Base-by-base conservation (phyloP, 2,113 vertebrate species). In the Eidolon helvum region DNA sequence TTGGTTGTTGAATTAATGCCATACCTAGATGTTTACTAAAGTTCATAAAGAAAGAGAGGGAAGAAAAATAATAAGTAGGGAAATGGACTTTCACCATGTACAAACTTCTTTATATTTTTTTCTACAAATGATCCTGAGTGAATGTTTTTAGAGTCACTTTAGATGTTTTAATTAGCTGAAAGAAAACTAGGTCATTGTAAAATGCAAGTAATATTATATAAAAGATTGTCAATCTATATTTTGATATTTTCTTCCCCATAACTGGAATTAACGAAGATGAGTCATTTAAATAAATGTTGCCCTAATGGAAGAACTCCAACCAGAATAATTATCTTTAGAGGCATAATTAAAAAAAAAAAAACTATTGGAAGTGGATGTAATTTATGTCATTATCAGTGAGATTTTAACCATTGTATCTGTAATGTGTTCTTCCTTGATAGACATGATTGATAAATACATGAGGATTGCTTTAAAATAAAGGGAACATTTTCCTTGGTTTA, bases 271-370 rank as follows among this genome's bases (percentile, higher is more conserved):
- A 53, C 48, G 43, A 82, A 94, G 45, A 90, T 89, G 68, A 77
- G 65, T 91, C 59, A 91, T 96, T 80, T 94, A 91, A 89, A 88
- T 94, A 75, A 85, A 30, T 88, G 30, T 74, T 93, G 6, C 57
- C 65, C 38, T 75, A 43, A 38, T 19, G 72, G 33, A 84, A 92
- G 8, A 96, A 45, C 16, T 80, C 24, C 26, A 78, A 40, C 8
- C 15, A 75, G 38, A 80, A 87, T 38, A 61, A 38, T 74, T 45
- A 4, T 79, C 26, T 79, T 69, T 38, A 69, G 38, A 75, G 57
- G 24, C 9, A 69, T 59, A 33, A 61, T 87, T 68, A 57, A 40
- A 4, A 43, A 28, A 19, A 61, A 33, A 63, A 86, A 86, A 59
- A 21, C 22, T 72, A 24, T 69, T 66, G 59, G n/a, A 77, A 71